Conservation (phyloP, 2,888 invertebrate genomes). For the Melieria omissa region DNA sequence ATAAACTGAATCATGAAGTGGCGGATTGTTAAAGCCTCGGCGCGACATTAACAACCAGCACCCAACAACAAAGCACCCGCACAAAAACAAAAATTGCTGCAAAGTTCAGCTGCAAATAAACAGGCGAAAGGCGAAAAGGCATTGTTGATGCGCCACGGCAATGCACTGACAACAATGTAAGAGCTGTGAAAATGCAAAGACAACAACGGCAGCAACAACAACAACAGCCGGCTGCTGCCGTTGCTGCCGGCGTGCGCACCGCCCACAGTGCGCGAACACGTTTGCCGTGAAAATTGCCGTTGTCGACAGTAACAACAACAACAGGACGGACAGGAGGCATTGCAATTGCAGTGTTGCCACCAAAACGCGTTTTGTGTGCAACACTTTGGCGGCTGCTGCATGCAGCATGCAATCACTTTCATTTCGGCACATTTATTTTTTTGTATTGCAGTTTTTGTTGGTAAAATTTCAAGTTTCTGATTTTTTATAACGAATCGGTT, state of each 20-base stretch:
- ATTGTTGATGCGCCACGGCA: slow-evolving; percentile 1
- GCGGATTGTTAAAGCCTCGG: too few species aligned
- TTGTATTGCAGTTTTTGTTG: too few species aligned
- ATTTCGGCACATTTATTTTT: too few species aligned
- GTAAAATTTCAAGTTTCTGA: too few species aligned
- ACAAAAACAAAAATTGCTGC: not conserved
- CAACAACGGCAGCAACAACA: slow-evolving; percentile 5
- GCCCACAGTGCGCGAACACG: too few species aligned
- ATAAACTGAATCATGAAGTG: too few species aligned
- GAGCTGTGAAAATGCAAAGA: slow-evolving; percentile 7
- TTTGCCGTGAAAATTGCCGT: not conserved
- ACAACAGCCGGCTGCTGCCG: slow-evolving; percentile 1
- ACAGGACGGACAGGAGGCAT: not conserved
- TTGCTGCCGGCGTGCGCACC: not conserved
- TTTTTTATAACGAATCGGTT: too few species aligned
- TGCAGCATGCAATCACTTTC: too few species aligned
- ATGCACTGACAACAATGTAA: slow-evolving; percentile 20
- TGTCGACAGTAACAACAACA: not conserved
- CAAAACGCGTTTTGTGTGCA: too few species aligned
- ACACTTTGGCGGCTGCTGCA: too few species aligned
- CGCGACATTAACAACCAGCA: slow-evolving; percentile 10
- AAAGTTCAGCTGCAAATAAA: not conserved
- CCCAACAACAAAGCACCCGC: not conserved
- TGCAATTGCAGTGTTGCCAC: not conserved
- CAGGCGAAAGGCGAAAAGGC: not conserved